Conservation (phyloP, 2,797 vertebrate genomes). For the Chaetophractus vellerosus region DNA sequence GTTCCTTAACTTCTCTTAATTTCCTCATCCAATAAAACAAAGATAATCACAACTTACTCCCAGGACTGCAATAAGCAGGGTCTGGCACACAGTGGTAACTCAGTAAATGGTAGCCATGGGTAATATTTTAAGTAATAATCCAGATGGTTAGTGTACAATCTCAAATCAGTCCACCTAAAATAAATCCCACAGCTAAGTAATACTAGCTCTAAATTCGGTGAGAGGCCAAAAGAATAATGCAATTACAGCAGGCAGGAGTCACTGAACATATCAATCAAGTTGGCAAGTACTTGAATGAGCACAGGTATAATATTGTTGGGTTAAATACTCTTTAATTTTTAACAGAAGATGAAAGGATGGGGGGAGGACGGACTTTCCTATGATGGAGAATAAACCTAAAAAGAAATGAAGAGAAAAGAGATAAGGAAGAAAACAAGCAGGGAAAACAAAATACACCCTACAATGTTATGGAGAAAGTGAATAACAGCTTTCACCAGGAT, state of each 20-base stretch:
- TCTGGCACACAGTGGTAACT: background rate
- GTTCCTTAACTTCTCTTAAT: constrained; percentile 26
- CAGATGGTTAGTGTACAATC: background rate
- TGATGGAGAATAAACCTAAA: constrained; percentile 59
- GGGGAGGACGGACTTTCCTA: background rate
- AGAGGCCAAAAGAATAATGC: constrained; percentile 10
- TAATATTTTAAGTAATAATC: constrained; percentile 53
- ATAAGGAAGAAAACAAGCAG: background rate
- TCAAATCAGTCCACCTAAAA: constrained; percentile 38
- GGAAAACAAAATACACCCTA: background rate
- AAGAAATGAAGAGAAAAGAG: background rate
- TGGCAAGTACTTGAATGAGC: constrained; percentile 32
- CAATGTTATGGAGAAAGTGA: background rate
- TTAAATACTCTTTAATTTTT: background rate
- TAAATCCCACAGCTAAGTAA: constrained; percentile 63
- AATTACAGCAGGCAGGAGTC: background rate
- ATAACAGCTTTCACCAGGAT: background rate
- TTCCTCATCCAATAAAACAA: constrained; percentile 14
- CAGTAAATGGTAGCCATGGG: background rate
- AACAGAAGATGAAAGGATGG: background rate
- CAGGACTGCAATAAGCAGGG: constrained; percentile 29
- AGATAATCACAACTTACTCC: constrained; percentile 21
- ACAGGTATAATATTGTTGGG: background rate
- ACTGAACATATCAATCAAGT: background rate
- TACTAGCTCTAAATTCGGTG: constrained; percentile 11